These are phyloP conservation scores for Ophion slaviceki DNA, from an alignment of 2,888 invertebrate genomes.

Conservation along the genomic window DNA sequence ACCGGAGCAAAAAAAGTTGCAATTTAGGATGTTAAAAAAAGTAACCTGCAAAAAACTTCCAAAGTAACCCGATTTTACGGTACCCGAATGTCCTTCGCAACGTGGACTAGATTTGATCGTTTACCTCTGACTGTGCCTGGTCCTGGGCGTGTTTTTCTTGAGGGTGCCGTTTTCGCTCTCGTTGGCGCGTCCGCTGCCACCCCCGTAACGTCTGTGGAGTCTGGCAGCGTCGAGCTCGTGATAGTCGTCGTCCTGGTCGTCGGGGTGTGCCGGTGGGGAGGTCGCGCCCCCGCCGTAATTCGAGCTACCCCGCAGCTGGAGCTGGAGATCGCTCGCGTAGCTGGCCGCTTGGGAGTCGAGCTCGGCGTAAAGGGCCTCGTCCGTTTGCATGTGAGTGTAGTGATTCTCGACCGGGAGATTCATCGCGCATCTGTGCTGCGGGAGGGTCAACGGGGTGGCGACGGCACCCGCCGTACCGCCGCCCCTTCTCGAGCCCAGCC, in stretches of 20 bases:
- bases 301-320: slow-evolving; percentile 79
- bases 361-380: slow-evolving; percentile 89
- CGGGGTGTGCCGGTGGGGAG: slow-evolving; percentile 57
- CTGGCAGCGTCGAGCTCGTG: slow-evolving; percentile 82
- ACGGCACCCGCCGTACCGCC: slow-evolving; percentile 81
- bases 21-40: no score
- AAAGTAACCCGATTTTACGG: no score
- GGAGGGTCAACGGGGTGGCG: slow-evolving; percentile 81
- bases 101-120: not conserved
- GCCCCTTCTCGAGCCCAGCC: slow-evolving; percentile 81
- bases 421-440: slow-evolving; percentile 81
- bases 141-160: slow-evolving; percentile 76
- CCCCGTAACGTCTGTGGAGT: slow-evolving; percentile 81
- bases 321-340: slow-evolving; percentile 82
- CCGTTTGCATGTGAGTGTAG: slow-evolving; percentile 89
- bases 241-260: slow-evolving; percentile 77
- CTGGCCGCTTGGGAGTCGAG: slow-evolving; percentile 86
- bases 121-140: slow-evolving; percentile 82
- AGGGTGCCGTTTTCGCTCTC: slow-evolving; percentile 75
- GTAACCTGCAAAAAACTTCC: no score
- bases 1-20: no score
- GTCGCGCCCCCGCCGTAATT: slow-evolving; percentile 77
- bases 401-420: slow-evolving; percentile 87
- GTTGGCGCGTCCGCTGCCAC: slow-evolving; percentile 66
- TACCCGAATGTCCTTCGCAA: not conserved